These are phyloP conservation scores for Peromyscus aztecus DNA, from an alignment of 2,797 vertebrate species.

Conservation along the genomic window DNA sequence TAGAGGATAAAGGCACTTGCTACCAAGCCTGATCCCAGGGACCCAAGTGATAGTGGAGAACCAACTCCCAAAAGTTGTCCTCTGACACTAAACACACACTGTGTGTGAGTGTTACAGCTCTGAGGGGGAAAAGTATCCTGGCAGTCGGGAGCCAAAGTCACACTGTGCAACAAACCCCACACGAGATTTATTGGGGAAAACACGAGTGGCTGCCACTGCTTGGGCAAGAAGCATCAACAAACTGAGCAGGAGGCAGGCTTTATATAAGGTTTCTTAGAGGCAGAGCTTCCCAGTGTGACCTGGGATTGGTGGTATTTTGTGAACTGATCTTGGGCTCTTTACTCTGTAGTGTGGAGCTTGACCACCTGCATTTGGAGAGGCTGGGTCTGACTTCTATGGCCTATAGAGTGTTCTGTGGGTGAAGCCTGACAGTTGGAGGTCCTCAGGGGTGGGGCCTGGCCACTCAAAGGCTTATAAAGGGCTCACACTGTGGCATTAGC, in stretches of 20 bases:
- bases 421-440: neutral
- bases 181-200: neutral
- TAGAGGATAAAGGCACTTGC: neutral
- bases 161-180: neutral
- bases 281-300: neutral
- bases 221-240: neutral
- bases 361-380: neutral
- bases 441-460: neutral
- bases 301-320: neutral
- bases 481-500: neutral
- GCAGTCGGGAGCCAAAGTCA: neutral
- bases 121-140: neutral
- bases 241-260: neutral
- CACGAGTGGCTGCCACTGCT: neutral
- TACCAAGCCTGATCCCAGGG: neutral
- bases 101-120: neutral
- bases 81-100: neutral
- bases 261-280: neutral
- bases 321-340: neutral
- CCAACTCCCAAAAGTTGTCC: neutral
- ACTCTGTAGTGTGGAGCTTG: neutral
- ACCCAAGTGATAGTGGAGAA: neutral
- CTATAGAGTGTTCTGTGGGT: neutral
- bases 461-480: neutral
- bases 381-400: neutral